A percentile compares a stretch with the other conserved stretches of the same genome.
phyloP scores from a whole-genome alignment of 2,113 vertebrate genomes.

The Pipra filicauda region DNA sequence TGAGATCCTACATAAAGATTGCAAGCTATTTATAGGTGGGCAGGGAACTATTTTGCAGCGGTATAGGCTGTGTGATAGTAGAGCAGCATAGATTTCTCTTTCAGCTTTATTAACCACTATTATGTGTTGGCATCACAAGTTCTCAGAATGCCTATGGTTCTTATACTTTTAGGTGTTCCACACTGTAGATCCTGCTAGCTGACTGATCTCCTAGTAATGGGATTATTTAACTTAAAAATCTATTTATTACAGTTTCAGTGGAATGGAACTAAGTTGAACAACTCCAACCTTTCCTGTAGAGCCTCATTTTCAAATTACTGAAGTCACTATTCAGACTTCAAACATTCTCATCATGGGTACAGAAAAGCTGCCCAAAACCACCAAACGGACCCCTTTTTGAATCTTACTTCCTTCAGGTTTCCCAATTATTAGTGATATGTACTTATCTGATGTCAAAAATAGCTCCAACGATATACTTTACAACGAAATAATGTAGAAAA shows the following conservation, averaged over 20 bases:
- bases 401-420: neutral
- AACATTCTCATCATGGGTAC: neutral
- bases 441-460: neutral
- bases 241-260: neutral
- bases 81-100: neutral
- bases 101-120: neutral
- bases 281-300: neutral
- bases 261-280: neutral
- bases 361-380: neutral
- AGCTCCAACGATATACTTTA: neutral
- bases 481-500: neutral
- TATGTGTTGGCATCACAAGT: neutral
- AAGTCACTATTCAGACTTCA: neutral
- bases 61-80: neutral
- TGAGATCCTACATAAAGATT: neutral
- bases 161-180: neutral
- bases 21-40: neutral
- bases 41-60: neutral
- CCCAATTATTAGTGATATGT: neutral
- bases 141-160: neutral
- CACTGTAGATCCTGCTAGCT: neutral
- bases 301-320: neutral
- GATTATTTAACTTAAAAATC: neutral
- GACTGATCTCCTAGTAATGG: neutral
- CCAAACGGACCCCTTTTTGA: neutral